Conservation (phyloP, 2,888 invertebrate species). For the Thymelicus acteon region DNA sequence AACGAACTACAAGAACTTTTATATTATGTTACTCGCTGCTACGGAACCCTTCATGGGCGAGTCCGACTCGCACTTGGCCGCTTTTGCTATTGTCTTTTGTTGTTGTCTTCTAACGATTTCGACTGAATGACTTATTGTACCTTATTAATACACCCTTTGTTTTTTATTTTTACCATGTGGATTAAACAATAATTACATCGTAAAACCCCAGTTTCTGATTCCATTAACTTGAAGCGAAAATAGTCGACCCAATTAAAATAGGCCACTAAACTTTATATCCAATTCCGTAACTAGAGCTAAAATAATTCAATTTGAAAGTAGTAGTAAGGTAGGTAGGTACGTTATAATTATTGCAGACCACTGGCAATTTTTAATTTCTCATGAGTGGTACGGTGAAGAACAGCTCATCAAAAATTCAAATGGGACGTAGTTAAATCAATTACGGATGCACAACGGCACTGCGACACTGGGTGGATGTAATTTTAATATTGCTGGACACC, state of each 20-base stretch:
- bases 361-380: conserved; percentile 28
- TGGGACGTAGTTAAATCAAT: conserved; percentile 26
- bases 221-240: conserved; percentile 1
- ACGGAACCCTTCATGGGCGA: too few species aligned
- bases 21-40: too few species aligned
- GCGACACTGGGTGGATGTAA: conserved; percentile 22
- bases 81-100: too few species aligned
- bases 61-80: too few species aligned
- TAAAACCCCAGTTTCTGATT: neutral
- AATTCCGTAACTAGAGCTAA: conserved; percentile 6
- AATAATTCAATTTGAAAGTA: conserved; percentile 27
- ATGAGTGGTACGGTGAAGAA: conserved; percentile 16
- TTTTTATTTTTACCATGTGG: too few species aligned
- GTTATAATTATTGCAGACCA: conserved; percentile 18
- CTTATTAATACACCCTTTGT: too few species aligned
- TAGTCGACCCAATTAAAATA: conserved; percentile 15
- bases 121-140: too few species aligned
- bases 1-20: too few species aligned
- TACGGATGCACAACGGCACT: conserved; percentile 28
- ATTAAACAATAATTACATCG: too few species aligned
- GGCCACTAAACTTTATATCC: conserved; percentile 4
- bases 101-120: too few species aligned
- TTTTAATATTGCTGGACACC: conserved; percentile 21
- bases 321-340: too few species aligned
- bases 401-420: conserved; percentile 32